Percentiles rank a stretch among this genome's conserved stretches.
Conservation (phyloP, 2,888 invertebrate species). For the Philereme vetulata region DNA sequence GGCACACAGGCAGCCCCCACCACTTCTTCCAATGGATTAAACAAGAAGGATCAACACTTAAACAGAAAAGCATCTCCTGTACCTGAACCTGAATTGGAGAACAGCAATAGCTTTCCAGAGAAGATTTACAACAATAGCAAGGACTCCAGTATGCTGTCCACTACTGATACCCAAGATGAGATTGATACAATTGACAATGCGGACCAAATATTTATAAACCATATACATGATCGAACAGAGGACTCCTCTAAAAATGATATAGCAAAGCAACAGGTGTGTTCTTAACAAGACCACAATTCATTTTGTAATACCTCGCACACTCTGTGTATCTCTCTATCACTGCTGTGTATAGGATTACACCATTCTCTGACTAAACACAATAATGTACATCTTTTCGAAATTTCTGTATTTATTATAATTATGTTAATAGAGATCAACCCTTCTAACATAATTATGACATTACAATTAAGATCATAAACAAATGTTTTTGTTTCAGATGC, state of each 20-base stretch:
- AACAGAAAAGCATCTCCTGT: slow-evolving; percentile 11
- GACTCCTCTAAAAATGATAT: slow-evolving; percentile 1
- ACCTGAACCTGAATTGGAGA: slow-evolving; percentile 23
- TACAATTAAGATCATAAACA: neutral
- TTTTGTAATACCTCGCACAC: too few relatives aligned
- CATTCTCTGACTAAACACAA: too few relatives aligned
- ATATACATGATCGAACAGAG: slow-evolving; percentile 12
- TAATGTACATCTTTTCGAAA: too few relatives aligned
- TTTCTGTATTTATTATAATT: too few relatives aligned
- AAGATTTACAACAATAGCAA: slow-evolving; percentile 21
- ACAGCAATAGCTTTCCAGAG: slow-evolving; percentile 20
- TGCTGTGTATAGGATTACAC: too few relatives aligned
- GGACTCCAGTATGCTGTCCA: slow-evolving; percentile 27
- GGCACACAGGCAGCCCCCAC: neutral
- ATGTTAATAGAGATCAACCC: too few relatives aligned
- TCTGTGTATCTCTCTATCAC: too few relatives aligned
- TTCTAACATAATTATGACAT: too few relatives aligned
- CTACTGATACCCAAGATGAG: slow-evolving; percentile 25
- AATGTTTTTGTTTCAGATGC: slow-evolving; percentile 41
- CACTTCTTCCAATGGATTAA: slow-evolving; percentile 17
- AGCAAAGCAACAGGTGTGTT: slow-evolving; percentile 16
- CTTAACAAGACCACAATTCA: neutral
- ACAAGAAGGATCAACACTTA: slow-evolving; percentile 1
- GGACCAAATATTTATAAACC: slow-evolving; percentile 24
- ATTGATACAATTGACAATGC: slow-evolving; percentile 24